Conservation (phyloP, 2,888 invertebrate species). For the Andrena hattorfiana region DNA sequence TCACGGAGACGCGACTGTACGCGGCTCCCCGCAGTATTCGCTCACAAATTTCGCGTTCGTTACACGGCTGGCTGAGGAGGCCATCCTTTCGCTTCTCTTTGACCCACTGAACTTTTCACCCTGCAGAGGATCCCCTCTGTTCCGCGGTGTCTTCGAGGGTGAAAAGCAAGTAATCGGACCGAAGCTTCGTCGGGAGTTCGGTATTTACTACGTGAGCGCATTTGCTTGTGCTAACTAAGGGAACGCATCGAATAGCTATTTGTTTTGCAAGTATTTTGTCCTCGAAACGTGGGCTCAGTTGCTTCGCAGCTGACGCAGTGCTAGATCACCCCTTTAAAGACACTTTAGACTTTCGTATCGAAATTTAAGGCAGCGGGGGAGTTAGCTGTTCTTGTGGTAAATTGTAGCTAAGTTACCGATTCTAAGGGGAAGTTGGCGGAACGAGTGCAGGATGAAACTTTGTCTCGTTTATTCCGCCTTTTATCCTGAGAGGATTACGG, state of each 20-base stretch:
- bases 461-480: constrained; percentile 12
- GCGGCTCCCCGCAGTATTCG: neutral
- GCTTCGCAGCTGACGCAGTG: no score
- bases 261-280: no score
- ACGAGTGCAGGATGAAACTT: constrained; percentile 1
- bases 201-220: neutral
- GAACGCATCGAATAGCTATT: no score
- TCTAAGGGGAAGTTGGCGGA: neutral
- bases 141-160: neutral
- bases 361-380: neutral
- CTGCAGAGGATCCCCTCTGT: constrained; percentile 3
- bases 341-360: neutral
- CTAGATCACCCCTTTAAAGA: no score
- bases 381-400: neutral
- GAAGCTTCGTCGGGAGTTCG: neutral
- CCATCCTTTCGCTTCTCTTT: constrained; percentile 25
- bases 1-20: neutral
- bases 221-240: neutral
- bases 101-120: constrained; percentile 65
- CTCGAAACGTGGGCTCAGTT: no score
- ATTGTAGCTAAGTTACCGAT: neutral
- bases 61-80: constrained; percentile 32
- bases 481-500: constrained; percentile 34
- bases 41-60: constrained; percentile 25
- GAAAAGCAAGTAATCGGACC: neutral